Percentiles rank a stretch among this genome's conserved stretches.
Evolutionary conservation across 2,888 invertebrate genomes (phyloP).

Genomic region (Ctenicera cuprea): DNA sequence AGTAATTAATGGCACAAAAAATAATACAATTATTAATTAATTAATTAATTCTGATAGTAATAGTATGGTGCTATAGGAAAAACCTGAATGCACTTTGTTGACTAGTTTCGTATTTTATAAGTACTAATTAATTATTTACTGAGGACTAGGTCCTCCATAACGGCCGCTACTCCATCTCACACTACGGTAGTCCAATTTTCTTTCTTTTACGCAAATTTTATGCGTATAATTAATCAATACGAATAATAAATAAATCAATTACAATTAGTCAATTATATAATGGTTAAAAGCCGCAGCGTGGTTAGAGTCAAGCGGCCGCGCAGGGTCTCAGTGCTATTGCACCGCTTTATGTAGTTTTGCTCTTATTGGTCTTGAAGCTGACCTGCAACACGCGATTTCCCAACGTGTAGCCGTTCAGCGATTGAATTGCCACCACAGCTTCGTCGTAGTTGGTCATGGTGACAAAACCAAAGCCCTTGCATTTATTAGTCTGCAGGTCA

Average conservation of each 20-base stretch:
- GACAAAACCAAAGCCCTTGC: constrained; percentile 98
- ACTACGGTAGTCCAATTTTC: constrained; percentile 56
- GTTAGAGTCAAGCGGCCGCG: constrained; percentile 31
- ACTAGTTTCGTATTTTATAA: constrained; percentile 73
- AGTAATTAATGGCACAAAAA: constrained; percentile 66
- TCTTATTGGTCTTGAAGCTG: constrained; percentile 96
- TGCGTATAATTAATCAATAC: constrained; percentile 19
- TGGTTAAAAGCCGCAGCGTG: constrained; percentile 37
- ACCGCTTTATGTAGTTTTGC: constrained; percentile 79
- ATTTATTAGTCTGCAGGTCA: constrained; percentile 96
- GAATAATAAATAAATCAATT: constrained; percentile 38
- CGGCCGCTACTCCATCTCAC: constrained; percentile 55
- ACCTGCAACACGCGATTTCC: constrained; percentile 97
- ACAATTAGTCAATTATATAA: constrained; percentile 17
- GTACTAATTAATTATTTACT: constrained; percentile 62
- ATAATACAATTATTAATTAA: constrained; percentile 63
- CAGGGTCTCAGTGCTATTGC: constrained; percentile 23
- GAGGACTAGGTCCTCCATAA: constrained; percentile 48
- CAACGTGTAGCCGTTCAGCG: constrained; percentile 95
- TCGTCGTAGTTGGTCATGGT: constrained; percentile 99
- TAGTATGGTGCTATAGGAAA: constrained; percentile 70
- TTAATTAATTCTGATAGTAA: constrained; percentile 63
- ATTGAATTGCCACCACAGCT: constrained; percentile 96
- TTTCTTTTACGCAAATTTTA: not conserved
- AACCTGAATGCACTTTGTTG: constrained; percentile 72